Evolutionary conservation across 37 sponge, comb jelly and placozoan species (phyloP).

Genomic region (Cliona cf. orientalis): DNA sequence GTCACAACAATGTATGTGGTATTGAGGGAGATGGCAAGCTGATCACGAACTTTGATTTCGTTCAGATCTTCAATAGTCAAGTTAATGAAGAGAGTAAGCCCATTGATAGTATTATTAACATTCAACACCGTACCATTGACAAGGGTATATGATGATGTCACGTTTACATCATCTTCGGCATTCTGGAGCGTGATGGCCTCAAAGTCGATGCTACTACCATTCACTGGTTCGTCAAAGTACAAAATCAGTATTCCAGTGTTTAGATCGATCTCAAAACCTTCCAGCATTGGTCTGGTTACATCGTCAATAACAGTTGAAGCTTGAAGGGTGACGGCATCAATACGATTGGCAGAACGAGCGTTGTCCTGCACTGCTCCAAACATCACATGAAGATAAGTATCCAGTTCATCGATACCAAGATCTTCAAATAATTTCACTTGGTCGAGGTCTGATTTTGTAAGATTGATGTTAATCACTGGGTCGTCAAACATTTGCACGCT

Average conservation of each 20-base stretch:
- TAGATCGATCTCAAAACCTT: conserved; percentile 60
- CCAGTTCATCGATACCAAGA: conserved; percentile 36
- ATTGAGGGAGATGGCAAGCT: conserved; percentile 55
- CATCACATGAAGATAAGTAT: conserved; percentile 68
- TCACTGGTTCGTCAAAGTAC: conserved; percentile 84
- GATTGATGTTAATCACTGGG: conserved; percentile 59
- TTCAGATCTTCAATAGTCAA: conserved; percentile 72
- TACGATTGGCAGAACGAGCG: conserved; percentile 30
- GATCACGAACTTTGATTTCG: conserved; percentile 56
- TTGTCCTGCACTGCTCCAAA: conserved; percentile 53
- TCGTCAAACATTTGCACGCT: conserved; percentile 26
- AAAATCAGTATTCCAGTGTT: conserved; percentile 61
- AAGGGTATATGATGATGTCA: conserved; percentile 57
- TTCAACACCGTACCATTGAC: conserved; percentile 59
- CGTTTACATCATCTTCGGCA: conserved; percentile 14
- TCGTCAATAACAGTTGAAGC: conserved; percentile 58
- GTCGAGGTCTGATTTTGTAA: conserved; percentile 74
- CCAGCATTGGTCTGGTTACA: conserved; percentile 60
- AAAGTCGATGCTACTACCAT: conserved; percentile 56
- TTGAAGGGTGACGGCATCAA: conserved; percentile 17
- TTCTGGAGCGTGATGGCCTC: conserved; percentile 65
- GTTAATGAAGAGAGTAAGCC: conserved; percentile 61
- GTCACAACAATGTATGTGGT: conserved; percentile 66
- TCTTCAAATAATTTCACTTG: conserved; percentile 60
- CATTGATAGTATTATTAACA: conserved; percentile 55